phyloP scores from a whole-genome alignment of 2,113 vertebrate genomes.

The Paracanthobrama guichenoti region DNA sequence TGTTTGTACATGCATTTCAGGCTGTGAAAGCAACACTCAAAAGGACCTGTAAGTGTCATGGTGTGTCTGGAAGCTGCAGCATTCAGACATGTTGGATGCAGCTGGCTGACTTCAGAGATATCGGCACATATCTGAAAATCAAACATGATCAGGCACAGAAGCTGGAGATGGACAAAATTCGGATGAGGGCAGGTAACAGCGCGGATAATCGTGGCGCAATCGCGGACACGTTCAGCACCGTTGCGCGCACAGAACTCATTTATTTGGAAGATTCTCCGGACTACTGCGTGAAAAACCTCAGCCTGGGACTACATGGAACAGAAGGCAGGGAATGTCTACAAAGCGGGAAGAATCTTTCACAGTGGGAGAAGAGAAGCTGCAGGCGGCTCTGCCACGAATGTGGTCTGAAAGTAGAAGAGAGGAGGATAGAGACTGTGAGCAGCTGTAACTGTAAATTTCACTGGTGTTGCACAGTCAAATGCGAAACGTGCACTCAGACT shows the following conservation, averaged over 20 bases:
- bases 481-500: constrained; percentile 84
- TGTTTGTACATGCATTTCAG: constrained; percentile 61
- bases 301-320: constrained; percentile 85
- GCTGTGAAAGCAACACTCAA: constrained; percentile 89
- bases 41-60: constrained; percentile 92
- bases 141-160: constrained; percentile 88
- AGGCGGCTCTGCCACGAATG: constrained; percentile 87
- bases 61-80: constrained; percentile 95
- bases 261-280: constrained; percentile 93
- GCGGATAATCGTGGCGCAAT: constrained; percentile 83
- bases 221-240: constrained; percentile 76
- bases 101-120: constrained; percentile 87
- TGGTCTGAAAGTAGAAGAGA: constrained; percentile 84
- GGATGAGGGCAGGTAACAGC: constrained; percentile 84
- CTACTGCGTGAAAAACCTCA: constrained; percentile 88
- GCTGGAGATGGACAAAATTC: constrained; percentile 89
- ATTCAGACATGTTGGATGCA: constrained; percentile 97
- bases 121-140: constrained; percentile 88
- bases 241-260: constrained; percentile 81
- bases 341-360: constrained; percentile 74
- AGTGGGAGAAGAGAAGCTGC: constrained; percentile 85
- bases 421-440: constrained; percentile 77
- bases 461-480: constrained; percentile 95
- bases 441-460: constrained; percentile 97
- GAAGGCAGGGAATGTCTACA: constrained; percentile 93